Base-by-base conservation (phyloP, 2,113 vertebrate genomes). In the Verasper variegatus region DNA sequence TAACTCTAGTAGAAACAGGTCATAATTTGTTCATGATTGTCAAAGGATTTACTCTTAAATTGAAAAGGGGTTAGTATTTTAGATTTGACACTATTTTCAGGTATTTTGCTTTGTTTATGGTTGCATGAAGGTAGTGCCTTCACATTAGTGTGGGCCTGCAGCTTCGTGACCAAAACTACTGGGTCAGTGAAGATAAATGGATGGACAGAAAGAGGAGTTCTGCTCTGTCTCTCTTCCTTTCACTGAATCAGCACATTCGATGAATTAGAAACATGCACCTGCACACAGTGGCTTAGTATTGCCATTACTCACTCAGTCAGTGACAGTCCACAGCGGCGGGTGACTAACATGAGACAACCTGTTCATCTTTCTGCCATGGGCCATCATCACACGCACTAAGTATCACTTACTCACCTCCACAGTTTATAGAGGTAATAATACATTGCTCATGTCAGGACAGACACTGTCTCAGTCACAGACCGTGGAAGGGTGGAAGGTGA, bases 341-440 rank as follows among this genome's bases (percentile, higher is more conserved):
- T 81, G 74, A 69, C 71, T 66, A 78, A 70, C 76, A 47, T 26
- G 11, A 51, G 69, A 52, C 69, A 56, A 74, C 71, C 83, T 76
- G 83, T 83, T 81, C 78, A 82, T 80, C 76, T 78, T 80, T 24
- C 71, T 68, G 74, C 67, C 83, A 80, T 11, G 27, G 56, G 68
- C 75, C 71, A 86, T 88, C 78, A 79, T 88, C 80, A 57, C 77
- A 75, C 17, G 4, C 61, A 21, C 79, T 71, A 31, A 31, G 31
- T 31, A 65, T 78, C 74, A 76, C 62, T 77, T 80, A 71, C 69
- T 78, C 13, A 1, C 72, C 81, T 71, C 60, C 60, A 12, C 75
- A 59, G 20, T 86, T 75, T 76, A 83, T 75, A 68, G 70, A 66
- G 55, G 67, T 83, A 76, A 81, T 78, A 85, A 78, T 76, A 61